Evolutionary conservation across 2,888 invertebrate genomes (phyloP).

Genomic region (Anthophora plumipes): DNA sequence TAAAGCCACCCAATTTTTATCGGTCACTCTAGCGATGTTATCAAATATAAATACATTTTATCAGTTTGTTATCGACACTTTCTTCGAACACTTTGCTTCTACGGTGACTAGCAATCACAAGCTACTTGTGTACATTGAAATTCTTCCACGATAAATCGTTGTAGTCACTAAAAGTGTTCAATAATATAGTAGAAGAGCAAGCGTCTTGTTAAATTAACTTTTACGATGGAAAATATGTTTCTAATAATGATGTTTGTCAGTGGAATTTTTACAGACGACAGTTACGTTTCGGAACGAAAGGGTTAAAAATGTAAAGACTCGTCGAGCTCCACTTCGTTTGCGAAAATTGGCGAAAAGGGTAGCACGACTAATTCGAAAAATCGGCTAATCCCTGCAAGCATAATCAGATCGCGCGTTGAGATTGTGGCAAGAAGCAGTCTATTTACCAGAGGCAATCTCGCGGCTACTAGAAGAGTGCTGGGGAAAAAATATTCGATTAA

Average conservation of each 20-base stretch:
- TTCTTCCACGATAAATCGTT: not conserved
- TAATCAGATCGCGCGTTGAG: slow-evolving; percentile 14
- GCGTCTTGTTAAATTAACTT: too few species aligned
- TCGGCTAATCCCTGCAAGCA: slow-evolving; percentile 12
- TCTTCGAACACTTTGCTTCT: not conserved
- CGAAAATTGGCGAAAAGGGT: not conserved
- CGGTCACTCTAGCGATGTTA: not conserved
- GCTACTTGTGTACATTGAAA: not conserved
- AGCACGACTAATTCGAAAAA: slow-evolving; percentile 11
- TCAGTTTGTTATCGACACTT: slow-evolving; percentile 12
- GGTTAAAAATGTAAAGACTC: not conserved
- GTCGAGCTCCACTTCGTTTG: not conserved
- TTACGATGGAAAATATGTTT: too few species aligned
- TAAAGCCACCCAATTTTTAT: slow-evolving; percentile 4
- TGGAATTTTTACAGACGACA: too few species aligned
- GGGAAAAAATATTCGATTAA: slow-evolving; percentile 19
- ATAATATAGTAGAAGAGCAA: too few species aligned
- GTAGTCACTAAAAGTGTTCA: not conserved
- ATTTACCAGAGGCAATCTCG: slow-evolving; percentile 12
- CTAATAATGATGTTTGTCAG: too few species aligned
- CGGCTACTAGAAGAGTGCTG: not conserved
- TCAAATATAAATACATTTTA: slow-evolving; percentile 23
- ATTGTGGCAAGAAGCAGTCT: not conserved
- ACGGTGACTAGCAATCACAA: not conserved
- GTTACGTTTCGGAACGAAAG: too few species aligned